Conservation (phyloP, 2,888 invertebrate genomes). For the Tenthredo livida region DNA sequence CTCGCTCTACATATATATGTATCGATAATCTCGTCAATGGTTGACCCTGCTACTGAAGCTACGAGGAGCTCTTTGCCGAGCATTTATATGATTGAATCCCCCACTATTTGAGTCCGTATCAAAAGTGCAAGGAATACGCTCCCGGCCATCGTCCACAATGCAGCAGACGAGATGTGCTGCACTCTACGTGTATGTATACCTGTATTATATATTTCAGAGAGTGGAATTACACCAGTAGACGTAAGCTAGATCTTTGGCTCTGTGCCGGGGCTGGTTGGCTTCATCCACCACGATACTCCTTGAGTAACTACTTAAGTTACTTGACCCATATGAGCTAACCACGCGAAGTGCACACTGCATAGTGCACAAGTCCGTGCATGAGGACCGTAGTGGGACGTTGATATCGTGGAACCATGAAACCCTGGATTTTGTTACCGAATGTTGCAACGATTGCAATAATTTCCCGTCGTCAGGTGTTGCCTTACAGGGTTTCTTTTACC, state of each 20-base stretch:
- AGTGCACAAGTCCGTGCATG: background rate
- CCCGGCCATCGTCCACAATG: slow-evolving; percentile 21
- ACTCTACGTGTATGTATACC: slow-evolving; percentile 4
- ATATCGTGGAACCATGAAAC: slow-evolving; percentile 46
- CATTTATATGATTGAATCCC: slow-evolving; percentile 49
- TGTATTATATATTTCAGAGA: slow-evolving; percentile 16
- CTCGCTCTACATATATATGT: background rate
- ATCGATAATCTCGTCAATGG: slow-evolving; percentile 30
- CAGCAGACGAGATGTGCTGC: slow-evolving; percentile 42
- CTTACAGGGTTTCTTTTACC: slow-evolving; percentile 60
- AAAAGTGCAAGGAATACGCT: slow-evolving; percentile 45
- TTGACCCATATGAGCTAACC: slow-evolving; percentile 66
- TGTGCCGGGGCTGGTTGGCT: slow-evolving; percentile 32
- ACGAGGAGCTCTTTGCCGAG: slow-evolving; percentile 12
- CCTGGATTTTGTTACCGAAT: slow-evolving; percentile 62
- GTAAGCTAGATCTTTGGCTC: slow-evolving; percentile 39
- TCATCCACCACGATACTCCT: slow-evolving; percentile 58
- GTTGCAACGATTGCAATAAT: slow-evolving; percentile 64
- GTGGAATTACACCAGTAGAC: slow-evolving; percentile 51
- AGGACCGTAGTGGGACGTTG: background rate
- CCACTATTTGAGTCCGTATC: background rate
- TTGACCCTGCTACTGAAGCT: slow-evolving; percentile 26
- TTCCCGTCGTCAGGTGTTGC: slow-evolving; percentile 59
- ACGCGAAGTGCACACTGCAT: slow-evolving; percentile 46
- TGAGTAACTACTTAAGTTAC: slow-evolving; percentile 66